Conservation (phyloP, 1,140 invertebrate species). For the Listronotus bonariensis region DNA sequence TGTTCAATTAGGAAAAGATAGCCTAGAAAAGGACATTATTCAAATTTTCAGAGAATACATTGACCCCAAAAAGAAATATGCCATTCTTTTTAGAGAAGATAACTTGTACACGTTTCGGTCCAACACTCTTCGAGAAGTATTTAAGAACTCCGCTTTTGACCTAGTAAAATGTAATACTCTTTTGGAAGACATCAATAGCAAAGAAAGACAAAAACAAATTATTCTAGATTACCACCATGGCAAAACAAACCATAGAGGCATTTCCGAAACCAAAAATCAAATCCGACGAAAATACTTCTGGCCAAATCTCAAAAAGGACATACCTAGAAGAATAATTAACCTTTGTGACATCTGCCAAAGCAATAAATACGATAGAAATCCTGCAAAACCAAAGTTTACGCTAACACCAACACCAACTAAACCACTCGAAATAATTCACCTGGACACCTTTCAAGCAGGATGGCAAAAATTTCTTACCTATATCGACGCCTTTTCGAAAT, state of each 20-base stretch:
- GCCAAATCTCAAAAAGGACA: slow-evolving; percentile 17
- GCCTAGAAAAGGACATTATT: too few relatives aligned
- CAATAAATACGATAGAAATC: slow-evolving; percentile 18
- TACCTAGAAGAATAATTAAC: slow-evolving; percentile 12
- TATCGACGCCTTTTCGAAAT: slow-evolving; percentile 49
- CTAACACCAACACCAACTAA: slow-evolving; percentile 8
- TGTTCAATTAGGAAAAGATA: too few relatives aligned
- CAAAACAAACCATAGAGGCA: slow-evolving; percentile 25
- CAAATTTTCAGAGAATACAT: too few relatives aligned
- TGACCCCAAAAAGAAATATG: too few relatives aligned
- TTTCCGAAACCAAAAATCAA: slow-evolving; percentile 20
- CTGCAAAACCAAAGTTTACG: slow-evolving; percentile 3
- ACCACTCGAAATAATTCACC: slow-evolving; percentile 21
- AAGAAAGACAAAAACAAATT: neutral
- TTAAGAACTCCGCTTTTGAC: too few relatives aligned
- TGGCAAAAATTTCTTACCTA: slow-evolving; percentile 35
- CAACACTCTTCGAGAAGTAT: too few relatives aligned
- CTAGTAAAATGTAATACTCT: neutral
- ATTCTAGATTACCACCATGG: slow-evolving; percentile 16
- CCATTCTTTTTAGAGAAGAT: too few relatives aligned
- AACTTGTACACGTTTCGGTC: too few relatives aligned
- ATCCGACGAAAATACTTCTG: slow-evolving; percentile 24
- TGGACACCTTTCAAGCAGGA: slow-evolving; percentile 5
- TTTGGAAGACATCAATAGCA: neutral
- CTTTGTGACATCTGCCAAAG: slow-evolving; percentile 19